A percentile compares a stretch with the other conserved stretches of the same genome.
Evolutionary conservation across 2,888 invertebrate genomes (phyloP).

Genomic region (Blastobasis lacticolella): DNA sequence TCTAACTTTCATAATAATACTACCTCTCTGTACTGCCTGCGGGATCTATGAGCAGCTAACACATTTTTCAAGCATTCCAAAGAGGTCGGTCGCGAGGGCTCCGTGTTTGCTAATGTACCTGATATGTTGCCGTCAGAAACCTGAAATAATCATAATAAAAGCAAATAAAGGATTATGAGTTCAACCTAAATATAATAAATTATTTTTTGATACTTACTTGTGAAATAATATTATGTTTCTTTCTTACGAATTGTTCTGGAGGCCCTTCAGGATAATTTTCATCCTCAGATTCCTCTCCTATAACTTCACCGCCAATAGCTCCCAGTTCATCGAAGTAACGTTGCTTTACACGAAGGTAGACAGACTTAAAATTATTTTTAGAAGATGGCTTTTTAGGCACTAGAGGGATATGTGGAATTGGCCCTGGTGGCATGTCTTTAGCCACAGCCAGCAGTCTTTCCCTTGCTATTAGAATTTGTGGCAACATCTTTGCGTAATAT

Average conservation of each 20-base stretch:
- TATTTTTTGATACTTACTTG: too few relatives aligned
- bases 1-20: slow-evolving; percentile 18
- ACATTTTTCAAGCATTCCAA: slow-evolving; percentile 81
- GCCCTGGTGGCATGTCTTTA: slow-evolving; percentile 78
- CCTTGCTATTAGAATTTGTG: slow-evolving; percentile 83
- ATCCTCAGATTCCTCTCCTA: slow-evolving; percentile 85
- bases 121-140: slow-evolving; percentile 46
- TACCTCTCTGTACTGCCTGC: slow-evolving; percentile 81
- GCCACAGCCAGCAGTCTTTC: slow-evolving; percentile 80
- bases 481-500: slow-evolving; percentile 76
- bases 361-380: slow-evolving; percentile 62
- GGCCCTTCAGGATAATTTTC: slow-evolving; percentile 85
- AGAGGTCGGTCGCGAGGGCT: slow-evolving; percentile 50
- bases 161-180: background rate
- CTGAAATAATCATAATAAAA: slow-evolving; percentile 28
- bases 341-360: slow-evolving; percentile 70
- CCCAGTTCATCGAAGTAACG: slow-evolving; percentile 79
- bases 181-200: too few relatives aligned
- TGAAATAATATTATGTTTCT: slow-evolving; percentile 43
- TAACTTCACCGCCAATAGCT: slow-evolving; percentile 78
- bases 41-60: slow-evolving; percentile 79
- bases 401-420: slow-evolving; percentile 54
- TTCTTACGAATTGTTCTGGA: slow-evolving; percentile 75
- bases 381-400: slow-evolving; percentile 47
- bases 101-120: slow-evolving; percentile 51